A percentile compares a stretch with the other conserved stretches of the same genome.
Conservation (phyloP, 2,113 vertebrate species). For the Coreoperca whiteheadi region DNA sequence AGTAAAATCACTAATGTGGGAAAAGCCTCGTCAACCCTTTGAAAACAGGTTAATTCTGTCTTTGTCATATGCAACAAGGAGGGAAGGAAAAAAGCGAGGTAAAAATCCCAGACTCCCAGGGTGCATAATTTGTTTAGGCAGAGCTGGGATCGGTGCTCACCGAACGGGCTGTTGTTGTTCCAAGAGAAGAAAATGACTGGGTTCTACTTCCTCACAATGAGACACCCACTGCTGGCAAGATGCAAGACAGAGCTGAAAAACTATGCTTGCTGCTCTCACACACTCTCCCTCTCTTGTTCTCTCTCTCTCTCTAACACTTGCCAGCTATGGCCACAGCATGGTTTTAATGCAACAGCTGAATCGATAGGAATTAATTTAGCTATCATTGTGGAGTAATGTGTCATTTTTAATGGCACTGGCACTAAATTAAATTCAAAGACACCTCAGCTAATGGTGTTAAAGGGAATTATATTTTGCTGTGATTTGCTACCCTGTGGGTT, state of each 20-base stretch:
- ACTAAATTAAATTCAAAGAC: conserved; percentile 86
- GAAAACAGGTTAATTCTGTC: conserved; percentile 84
- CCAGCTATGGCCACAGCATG: conserved; percentile 69
- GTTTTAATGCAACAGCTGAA: conserved; percentile 82
- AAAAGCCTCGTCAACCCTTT: conserved; percentile 86
- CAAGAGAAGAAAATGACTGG: conserved; percentile 78
- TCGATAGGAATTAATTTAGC: conserved; percentile 84
- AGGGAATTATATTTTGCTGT: conserved; percentile 77
- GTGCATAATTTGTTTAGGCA: conserved; percentile 77
- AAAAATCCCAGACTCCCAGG: conserved; percentile 65
- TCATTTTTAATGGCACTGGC: conserved; percentile 82
- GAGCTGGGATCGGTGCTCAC: conserved; percentile 73
- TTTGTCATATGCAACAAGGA: conserved; percentile 82
- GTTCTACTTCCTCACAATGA: conserved; percentile 80
- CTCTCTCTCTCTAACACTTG: conserved; percentile 58
- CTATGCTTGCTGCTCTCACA: conserved; percentile 54
- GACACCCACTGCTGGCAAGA: conserved; percentile 77
- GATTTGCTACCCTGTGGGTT: conserved; percentile 75
- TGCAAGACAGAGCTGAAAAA: conserved; percentile 76
- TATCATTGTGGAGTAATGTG: conserved; percentile 83
- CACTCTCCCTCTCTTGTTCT: conserved; percentile 64
- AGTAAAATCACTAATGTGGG: conserved; percentile 62
- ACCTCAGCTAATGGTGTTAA: conserved; percentile 80
- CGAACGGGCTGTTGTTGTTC: conserved; percentile 75
- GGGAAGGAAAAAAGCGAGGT: conserved; percentile 52